Evolutionary conservation across 2,888 invertebrate species (phyloP).

Genomic region (Synergus japonicus): DNA sequence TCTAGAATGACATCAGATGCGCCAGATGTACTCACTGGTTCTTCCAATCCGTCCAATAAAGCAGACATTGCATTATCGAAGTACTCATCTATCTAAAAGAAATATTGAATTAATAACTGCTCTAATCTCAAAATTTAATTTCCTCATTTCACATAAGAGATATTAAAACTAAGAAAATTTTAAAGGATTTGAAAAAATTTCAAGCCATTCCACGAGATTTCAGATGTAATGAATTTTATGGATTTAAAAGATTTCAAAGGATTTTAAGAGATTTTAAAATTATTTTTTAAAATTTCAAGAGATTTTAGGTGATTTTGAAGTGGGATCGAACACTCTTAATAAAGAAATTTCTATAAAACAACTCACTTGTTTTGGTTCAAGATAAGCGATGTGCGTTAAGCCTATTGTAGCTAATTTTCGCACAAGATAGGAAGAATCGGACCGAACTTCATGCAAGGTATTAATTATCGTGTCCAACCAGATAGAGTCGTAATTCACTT

Average conservation of each 20-base stretch:
- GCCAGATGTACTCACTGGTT: conserved; percentile 65
- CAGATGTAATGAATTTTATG: too few relatives aligned
- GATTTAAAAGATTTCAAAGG: too few relatives aligned
- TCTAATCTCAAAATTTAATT: too few relatives aligned
- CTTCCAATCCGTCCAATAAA: conserved; percentile 70
- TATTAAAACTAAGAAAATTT: too few relatives aligned
- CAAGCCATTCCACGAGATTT: too few relatives aligned
- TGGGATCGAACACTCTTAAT: too few relatives aligned
- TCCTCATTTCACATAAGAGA: too few relatives aligned
- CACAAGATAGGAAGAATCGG: conserved; percentile 70
- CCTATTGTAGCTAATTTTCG: conserved; percentile 70
- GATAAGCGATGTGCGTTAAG: conserved; percentile 66
- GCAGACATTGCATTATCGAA: conserved; percentile 68
- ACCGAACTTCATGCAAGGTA: conserved; percentile 67
- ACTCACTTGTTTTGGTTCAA: conserved; percentile 65
- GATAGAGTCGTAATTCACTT: conserved; percentile 63
- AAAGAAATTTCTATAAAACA: not conserved
- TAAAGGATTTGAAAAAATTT: too few relatives aligned
- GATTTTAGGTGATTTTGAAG: too few relatives aligned
- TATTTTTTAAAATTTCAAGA: too few relatives aligned
- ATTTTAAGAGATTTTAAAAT: too few relatives aligned
- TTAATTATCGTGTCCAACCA: conserved; percentile 72
- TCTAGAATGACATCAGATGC: conserved; percentile 70
- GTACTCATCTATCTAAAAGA: conserved; percentile 67
- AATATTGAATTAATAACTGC: not conserved